A percentile compares a stretch with the other conserved stretches of the same genome.
Conservation (phyloP, 2,797 vertebrate species). For the Zenarchopterus dispar region DNA sequence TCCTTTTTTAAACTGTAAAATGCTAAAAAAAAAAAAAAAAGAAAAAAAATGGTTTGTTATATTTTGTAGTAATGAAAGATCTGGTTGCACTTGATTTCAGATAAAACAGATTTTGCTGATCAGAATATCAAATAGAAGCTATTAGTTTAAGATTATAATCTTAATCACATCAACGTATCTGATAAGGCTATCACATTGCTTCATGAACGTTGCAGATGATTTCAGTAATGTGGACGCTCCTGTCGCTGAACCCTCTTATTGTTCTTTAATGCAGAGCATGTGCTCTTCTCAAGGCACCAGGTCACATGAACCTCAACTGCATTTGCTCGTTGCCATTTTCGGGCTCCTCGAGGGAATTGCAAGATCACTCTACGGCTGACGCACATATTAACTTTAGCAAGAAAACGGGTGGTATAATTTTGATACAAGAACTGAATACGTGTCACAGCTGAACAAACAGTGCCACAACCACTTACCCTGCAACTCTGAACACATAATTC, state of each 20-base stretch:
- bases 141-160: slow-evolving; percentile 1
- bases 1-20: background rate
- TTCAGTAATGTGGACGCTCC: slow-evolving; percentile 2
- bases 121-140: slow-evolving; percentile 10
- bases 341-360: slow-evolving; percentile 59
- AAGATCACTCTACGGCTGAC: slow-evolving; percentile 39
- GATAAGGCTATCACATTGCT: background rate
- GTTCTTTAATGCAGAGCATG: slow-evolving; percentile 70
- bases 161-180: too few relatives aligned
- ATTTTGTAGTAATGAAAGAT: background rate
- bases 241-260: slow-evolving; percentile 57
- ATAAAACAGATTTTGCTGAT: background rate
- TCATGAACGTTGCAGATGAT: slow-evolving; percentile 3
- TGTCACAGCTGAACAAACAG: slow-evolving; percentile 71
- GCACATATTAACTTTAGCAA: slow-evolving; percentile 30
- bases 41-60: too few relatives aligned
- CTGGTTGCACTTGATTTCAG: background rate
- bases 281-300: slow-evolving; percentile 59
- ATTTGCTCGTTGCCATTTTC: slow-evolving; percentile 70
- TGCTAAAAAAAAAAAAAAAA: background rate
- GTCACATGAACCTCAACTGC: slow-evolving; percentile 75
- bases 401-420: slow-evolving; percentile 54
- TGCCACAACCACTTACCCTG: slow-evolving; percentile 22
- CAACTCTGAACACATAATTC: slow-evolving; percentile 18
- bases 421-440: slow-evolving; percentile 46